These are phyloP conservation scores for Siniperca obscura DNA, from an alignment of 2,797 vertebrate genomes.

Conservation along the genomic window DNA sequence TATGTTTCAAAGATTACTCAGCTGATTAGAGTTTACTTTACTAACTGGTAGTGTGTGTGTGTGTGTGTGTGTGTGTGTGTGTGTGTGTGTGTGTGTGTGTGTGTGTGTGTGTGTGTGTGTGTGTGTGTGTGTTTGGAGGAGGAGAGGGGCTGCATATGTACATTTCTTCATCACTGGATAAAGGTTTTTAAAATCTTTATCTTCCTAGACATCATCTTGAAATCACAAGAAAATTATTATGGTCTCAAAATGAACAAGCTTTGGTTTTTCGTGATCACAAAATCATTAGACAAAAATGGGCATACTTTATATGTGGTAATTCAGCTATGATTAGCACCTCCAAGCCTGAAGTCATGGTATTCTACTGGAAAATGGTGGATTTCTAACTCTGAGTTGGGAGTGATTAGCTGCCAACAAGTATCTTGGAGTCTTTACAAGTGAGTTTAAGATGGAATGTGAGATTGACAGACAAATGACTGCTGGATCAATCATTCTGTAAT, in stretches of 20 bases:
- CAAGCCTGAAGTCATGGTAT: background rate
- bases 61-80: background rate
- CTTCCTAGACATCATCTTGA: background rate
- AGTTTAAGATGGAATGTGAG: background rate
- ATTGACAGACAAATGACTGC: background rate
- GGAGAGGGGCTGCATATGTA: slow-evolving; percentile 30
- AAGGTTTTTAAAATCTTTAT: slow-evolving; percentile 20
- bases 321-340: background rate
- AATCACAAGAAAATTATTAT: slow-evolving; percentile 6
- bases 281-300: background rate
- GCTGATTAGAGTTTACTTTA: background rate
- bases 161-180: slow-evolving; percentile 21
- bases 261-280: slow-evolving; percentile 38
- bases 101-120: background rate
- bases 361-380: background rate
- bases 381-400: background rate
- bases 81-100: background rate
- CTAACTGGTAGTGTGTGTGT: background rate
- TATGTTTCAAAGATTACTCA: slow-evolving; percentile 6
- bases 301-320: background rate
- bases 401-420: slow-evolving; percentile 15
- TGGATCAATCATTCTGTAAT: background rate
- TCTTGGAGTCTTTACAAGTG: background rate
- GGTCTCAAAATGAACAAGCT: background rate
- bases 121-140: background rate